phyloP scores from a whole-genome alignment of 2,888 invertebrate species.

The Bibio marci region DNA sequence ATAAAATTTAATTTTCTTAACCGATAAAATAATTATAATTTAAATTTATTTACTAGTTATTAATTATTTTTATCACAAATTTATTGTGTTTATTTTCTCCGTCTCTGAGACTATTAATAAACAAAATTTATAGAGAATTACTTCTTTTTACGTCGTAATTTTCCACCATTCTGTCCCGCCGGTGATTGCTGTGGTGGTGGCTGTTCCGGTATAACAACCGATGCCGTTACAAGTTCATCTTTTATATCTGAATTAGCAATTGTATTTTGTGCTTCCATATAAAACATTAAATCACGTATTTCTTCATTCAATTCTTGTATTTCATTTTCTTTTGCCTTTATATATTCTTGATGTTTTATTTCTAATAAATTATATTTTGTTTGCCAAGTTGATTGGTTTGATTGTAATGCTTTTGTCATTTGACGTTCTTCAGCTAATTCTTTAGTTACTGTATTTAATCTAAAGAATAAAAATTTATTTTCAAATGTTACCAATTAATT shows the following conservation, averaged over 20 bases:
- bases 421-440: conserved; percentile 74
- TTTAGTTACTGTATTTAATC: conserved; percentile 44
- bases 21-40: no score
- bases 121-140: no score
- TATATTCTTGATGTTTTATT: conserved; percentile 32
- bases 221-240: conserved; percentile 14
- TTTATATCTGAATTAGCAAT: conserved; percentile 26
- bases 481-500: not conserved
- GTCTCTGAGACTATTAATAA: no score
- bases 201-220: not conserved
- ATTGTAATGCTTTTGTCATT: conserved; percentile 57
- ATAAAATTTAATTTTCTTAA: no score
- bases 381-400: conserved; percentile 61
- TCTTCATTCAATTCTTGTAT: conserved; percentile 79
- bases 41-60: no score
- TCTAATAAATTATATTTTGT: conserved; percentile 39
- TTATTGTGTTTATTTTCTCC: no score
- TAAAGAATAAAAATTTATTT: conserved; percentile 15
- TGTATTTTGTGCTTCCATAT: conserved; percentile 64
- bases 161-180: no score
- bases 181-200: not conserved
- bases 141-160: no score
- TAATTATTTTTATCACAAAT: no score
- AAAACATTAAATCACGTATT: conserved; percentile 92
- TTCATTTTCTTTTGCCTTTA: conserved; percentile 46